Percentiles rank a stretch among this genome's conserved stretches.
phyloP scores from a whole-genome alignment of 2,888 invertebrate genomes.

The Copidosoma aretas region DNA sequence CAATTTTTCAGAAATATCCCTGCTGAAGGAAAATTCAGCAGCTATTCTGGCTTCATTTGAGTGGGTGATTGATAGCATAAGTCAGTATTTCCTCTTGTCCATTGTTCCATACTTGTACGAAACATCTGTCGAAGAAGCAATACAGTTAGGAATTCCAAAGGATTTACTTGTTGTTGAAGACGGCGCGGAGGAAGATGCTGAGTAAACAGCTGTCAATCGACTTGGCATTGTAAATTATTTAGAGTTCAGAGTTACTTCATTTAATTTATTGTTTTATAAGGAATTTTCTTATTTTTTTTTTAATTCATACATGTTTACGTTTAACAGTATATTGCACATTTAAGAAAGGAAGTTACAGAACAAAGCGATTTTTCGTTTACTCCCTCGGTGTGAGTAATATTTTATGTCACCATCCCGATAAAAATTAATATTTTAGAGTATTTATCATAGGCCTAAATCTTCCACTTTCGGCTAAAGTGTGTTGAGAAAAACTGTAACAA shows the following conservation, averaged over 20 bases:
- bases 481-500: too few species aligned
- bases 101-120: slow-evolving; percentile 46
- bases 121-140: slow-evolving; percentile 41
- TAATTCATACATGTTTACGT: too few species aligned
- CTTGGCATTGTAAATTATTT: background rate
- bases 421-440: background rate
- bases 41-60: slow-evolving; percentile 48
- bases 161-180: slow-evolving; percentile 46
- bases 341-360: background rate
- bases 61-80: slow-evolving; percentile 54
- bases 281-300: background rate
- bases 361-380: background rate
- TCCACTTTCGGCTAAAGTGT: too few species aligned
- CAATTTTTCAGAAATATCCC: slow-evolving; percentile 27
- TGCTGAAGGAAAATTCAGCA: slow-evolving; percentile 26
- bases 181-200: slow-evolving; percentile 28
- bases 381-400: too few species aligned
- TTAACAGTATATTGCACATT: too few species aligned
- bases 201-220: background rate
- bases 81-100: slow-evolving; percentile 50
- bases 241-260: background rate
- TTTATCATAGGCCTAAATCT: too few species aligned
- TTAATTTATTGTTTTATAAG: background rate
- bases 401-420: too few species aligned
- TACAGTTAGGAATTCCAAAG: slow-evolving; percentile 46